Base-by-base conservation (phyloP, 2,113 vertebrate genomes). In the Rhinogobius similis region DNA sequence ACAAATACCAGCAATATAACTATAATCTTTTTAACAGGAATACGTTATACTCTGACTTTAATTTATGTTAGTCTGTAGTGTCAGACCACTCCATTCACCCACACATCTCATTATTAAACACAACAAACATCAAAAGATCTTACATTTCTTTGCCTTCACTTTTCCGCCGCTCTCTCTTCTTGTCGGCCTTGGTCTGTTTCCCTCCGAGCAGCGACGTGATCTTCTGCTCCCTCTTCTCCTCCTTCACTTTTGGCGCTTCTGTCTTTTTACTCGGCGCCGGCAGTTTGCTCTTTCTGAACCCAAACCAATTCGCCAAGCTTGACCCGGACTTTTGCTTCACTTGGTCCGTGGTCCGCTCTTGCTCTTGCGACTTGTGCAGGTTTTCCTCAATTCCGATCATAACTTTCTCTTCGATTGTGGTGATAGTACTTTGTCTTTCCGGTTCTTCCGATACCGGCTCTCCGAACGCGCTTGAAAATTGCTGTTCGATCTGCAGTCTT, bases 361-460 rank as follows among this genome's bases (percentile, higher is more conserved):
- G 94, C 41, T 91, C 94, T 79, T 97, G 96, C 73, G 91, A 92
- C 86, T 95, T 97, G 48, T 97, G 95, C 84, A 96, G 77, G 58
- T 98, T 98, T 80, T 97, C 95, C 80, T 96, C 94, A 73, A 98
- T 98, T 66, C 96, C 95, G 10, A 96, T 87, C 96, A 98, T 97
- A 83, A 98, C 96, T 82, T 96, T 97, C 87, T 97, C 96, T 89
- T 97, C 96, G 16, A 98, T 98, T 12, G 94, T 95, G 68, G 94
- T 93, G 38, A 91, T 89, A 10, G 90, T 86, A 65, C 81, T 84
- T 46, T 93, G 83, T 91, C 94, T 92, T 79, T 94, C 92, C 4
- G 90, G 82, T 64, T 92, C 90, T 62, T 89, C 91, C n/a, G 87
- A 88, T 92, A 97, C 95, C 79, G 95, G 90, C 82, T 96, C 84